Evolutionary conservation across 2,888 invertebrate species (phyloP).

Genomic region (Hipparchia sbordonii): DNA sequence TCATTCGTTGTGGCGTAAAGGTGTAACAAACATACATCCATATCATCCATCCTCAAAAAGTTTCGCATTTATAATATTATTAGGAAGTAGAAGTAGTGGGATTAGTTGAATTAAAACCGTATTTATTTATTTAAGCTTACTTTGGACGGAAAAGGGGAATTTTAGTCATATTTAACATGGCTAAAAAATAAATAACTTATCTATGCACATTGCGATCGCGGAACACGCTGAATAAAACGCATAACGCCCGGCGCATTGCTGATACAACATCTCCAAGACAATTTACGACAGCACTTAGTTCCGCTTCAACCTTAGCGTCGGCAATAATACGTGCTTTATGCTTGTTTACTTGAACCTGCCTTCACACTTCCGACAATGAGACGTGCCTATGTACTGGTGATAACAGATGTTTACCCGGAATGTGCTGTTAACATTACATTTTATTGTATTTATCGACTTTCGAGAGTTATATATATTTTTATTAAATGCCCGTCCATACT

Average conservation of each 20-base stretch:
- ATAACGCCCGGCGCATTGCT: conserved; percentile 47
- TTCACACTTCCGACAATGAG: conserved; percentile 31
- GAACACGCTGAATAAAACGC: conserved; percentile 49
- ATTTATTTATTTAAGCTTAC: too few relatives aligned
- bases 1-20: too few relatives aligned
- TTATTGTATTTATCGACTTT: too few relatives aligned
- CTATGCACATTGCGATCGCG: conserved; percentile 46
- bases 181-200: not conserved
- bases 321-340: conserved; percentile 40
- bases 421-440: too few relatives aligned
- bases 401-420: not conserved
- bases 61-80: too few relatives aligned
- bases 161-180: too few relatives aligned
- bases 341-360: conserved; percentile 39
- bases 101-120: too few relatives aligned
- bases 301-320: conserved; percentile 49
- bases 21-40: too few relatives aligned
- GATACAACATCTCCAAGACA: conserved; percentile 51
- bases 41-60: too few relatives aligned
- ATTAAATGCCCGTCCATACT: conserved; percentile 49
- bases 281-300: conserved; percentile 55
- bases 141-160: too few relatives aligned
- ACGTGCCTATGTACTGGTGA: conserved; percentile 28
- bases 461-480: too few relatives aligned
- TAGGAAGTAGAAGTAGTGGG: too few relatives aligned